Base-by-base conservation (phyloP, 2,797 vertebrate genomes). In the Parauchenoglanis punctatus region DNA sequence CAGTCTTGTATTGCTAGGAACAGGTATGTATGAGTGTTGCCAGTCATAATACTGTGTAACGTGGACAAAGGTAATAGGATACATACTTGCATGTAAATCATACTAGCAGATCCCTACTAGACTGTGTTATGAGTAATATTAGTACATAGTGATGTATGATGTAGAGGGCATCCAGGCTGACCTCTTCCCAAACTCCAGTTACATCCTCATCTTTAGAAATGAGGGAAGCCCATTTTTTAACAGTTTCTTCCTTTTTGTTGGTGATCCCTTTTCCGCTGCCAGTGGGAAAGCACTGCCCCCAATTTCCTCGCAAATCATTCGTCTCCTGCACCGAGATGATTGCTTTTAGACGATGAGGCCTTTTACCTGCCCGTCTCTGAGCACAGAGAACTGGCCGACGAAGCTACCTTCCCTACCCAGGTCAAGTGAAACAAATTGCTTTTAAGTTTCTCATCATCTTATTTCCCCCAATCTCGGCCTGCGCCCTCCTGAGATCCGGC, bases 291-390 rank as follows among this genome's bases (percentile, higher is more conserved):
- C 81, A 58, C 84, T 91, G 92, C 89, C 91, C 91, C 87, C 92
- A 90, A 92, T 93, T 91, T 91, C 89, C 85, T 68, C 81, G 28
- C 81, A 63, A 49, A 86, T 86, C 76, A 56, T 88, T 68, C 56
- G 84, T 88, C 77, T 84, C 72, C 75, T 68, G 84, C 46, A 54
- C 75, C 49, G 17, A 76, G 58, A 81, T 89, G 94, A 94, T 93
- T 93, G 91, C 92, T 94, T 94, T 91, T 90, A 67, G 63, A 81
- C 28, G 81, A 59, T 70, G 85, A 88, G 87, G 86, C 86, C 72
- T 86, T 78, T 87, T 85, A 78, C 40, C 81, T 83, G 54, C 72
- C 68, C 44, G 78, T 87, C 88, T 87, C 89, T 81, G 86, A 77
- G 61, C 44, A 49, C 70, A 58, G 52, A 78, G 81, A 56, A 87